Evolutionary conservation across 2,797 vertebrate species (phyloP).

Genomic region (Sphaeramia orbicularis): DNA sequence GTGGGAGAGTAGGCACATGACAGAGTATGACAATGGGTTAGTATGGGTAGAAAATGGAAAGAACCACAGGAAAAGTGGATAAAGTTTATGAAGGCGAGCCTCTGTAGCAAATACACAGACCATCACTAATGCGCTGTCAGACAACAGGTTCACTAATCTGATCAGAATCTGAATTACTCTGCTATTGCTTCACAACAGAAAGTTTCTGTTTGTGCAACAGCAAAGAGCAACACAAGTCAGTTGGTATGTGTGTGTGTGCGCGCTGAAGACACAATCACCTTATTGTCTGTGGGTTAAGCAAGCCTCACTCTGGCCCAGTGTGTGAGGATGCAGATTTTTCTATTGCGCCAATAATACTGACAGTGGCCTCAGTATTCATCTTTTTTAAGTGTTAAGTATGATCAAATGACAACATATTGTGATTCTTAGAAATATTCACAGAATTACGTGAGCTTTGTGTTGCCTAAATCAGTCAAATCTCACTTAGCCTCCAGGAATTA

Average conservation of each 20-base stretch:
- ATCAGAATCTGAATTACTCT: constrained; percentile 45
- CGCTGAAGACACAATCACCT: constrained; percentile 37
- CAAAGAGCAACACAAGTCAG: constrained; percentile 57
- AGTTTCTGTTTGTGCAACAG: constrained; percentile 50
- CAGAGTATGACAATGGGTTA: neutral
- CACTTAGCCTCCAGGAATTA: constrained; percentile 20
- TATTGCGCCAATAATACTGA: constrained; percentile 1
- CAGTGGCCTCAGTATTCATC: constrained; percentile 10
- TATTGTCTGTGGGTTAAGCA: constrained; percentile 51
- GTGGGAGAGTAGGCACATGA: constrained; percentile 8
- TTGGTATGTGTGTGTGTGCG: constrained; percentile 25
- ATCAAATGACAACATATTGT: neutral
- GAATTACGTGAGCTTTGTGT: constrained; percentile 6
- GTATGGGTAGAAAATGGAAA: neutral
- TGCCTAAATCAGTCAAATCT: constrained; percentile 8
- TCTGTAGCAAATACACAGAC: too few relatives aligned
- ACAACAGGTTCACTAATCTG: constrained; percentile 17
- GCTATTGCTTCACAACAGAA: constrained; percentile 59
- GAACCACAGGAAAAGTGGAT: too few relatives aligned
- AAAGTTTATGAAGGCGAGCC: too few relatives aligned
- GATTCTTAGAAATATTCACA: neutral
- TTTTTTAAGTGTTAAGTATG: constrained; percentile 3
- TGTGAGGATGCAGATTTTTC: constrained; percentile 13
- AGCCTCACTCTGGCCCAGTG: constrained; percentile 17
- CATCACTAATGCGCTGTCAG: neutral